Percentiles rank a stretch among this genome's conserved stretches.
phyloP scores from a whole-genome alignment of 2,888 invertebrate genomes.

The Terebella lapidaria region DNA sequence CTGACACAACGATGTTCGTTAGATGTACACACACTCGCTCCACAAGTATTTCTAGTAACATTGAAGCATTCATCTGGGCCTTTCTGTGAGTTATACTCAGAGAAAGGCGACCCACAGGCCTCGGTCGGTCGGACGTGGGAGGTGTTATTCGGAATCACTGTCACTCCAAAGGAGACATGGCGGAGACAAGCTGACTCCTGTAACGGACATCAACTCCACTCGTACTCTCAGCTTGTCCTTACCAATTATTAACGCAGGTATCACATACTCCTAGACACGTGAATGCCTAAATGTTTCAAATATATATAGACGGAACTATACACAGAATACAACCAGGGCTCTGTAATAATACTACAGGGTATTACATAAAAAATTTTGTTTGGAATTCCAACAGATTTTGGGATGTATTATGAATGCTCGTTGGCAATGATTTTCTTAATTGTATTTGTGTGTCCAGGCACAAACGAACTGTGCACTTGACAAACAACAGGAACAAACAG shows the following conservation, averaged over 20 bases:
- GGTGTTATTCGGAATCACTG: constrained; percentile 18
- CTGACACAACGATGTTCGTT: too few relatives aligned
- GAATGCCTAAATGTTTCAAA: too few relatives aligned
- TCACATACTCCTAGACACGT: constrained; percentile 33
- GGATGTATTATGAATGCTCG: too few relatives aligned
- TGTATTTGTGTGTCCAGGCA: too few relatives aligned
- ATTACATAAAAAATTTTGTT: too few relatives aligned
- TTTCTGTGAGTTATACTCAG: constrained; percentile 76
- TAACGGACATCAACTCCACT: constrained; percentile 70
- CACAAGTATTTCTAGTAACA: constrained; percentile 72
- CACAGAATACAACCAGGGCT: too few relatives aligned
- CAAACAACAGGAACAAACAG: too few relatives aligned
- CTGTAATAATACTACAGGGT: too few relatives aligned
- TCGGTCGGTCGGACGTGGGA: not conserved
- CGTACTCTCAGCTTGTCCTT: constrained; percentile 60
- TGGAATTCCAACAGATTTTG: too few relatives aligned
- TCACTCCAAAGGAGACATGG: constrained; percentile 43
- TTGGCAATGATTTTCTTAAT: too few relatives aligned
- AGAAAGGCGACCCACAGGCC: constrained; percentile 61
- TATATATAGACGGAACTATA: too few relatives aligned
- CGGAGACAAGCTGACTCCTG: constrained; percentile 67
- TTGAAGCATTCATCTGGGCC: constrained; percentile 72
- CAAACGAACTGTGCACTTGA: too few relatives aligned
- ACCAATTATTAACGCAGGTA: constrained; percentile 34
- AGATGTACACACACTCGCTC: constrained; percentile 67